Evolutionary conservation across 2,797 vertebrate genomes (phyloP).

Genomic region (Gymnodraco acuticeps): DNA sequence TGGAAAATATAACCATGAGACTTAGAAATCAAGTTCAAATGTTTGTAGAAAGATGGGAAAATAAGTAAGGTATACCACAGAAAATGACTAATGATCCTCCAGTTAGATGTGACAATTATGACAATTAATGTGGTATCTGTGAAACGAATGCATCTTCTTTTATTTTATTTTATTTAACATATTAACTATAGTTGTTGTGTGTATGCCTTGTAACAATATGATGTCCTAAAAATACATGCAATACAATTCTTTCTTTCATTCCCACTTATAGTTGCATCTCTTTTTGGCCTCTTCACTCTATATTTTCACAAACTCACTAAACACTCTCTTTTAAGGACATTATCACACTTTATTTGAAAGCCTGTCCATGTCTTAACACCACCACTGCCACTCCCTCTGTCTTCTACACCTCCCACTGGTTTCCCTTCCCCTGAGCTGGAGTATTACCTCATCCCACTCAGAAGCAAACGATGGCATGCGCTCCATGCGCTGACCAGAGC

Average conservation of each 20-base stretch:
- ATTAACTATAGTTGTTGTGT: too few relatives aligned
- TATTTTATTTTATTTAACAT: too few relatives aligned
- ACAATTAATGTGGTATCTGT: too few relatives aligned
- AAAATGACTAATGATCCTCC: too few relatives aligned
- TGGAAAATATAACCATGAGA: too few relatives aligned
- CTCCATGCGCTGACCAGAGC: conserved; percentile 89
- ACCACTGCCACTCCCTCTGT: conserved; percentile 50
- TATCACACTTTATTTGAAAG: conserved; percentile 46
- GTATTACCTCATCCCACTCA: conserved; percentile 97
- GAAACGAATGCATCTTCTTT: too few relatives aligned
- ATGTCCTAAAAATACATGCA: too few relatives aligned
- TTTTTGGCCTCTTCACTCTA: conserved; percentile 39
- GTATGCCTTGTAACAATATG: too few relatives aligned
- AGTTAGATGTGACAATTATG: too few relatives aligned
- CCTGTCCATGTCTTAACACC: conserved; percentile 28
- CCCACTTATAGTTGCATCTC: conserved; percentile 40
- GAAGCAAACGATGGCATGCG: conserved; percentile 96
- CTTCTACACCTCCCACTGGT: conserved; percentile 54
- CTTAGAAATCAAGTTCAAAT: too few relatives aligned
- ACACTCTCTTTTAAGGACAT: conserved; percentile 42
- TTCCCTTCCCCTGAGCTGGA: conserved; percentile 50
- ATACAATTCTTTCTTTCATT: not conserved
- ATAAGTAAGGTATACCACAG: too few relatives aligned
- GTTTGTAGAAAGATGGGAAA: too few relatives aligned
- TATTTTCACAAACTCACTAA: conserved; percentile 13